Base-by-base conservation (phyloP, 2,888 invertebrate species). In the Auanema freiburgensis region DNA sequence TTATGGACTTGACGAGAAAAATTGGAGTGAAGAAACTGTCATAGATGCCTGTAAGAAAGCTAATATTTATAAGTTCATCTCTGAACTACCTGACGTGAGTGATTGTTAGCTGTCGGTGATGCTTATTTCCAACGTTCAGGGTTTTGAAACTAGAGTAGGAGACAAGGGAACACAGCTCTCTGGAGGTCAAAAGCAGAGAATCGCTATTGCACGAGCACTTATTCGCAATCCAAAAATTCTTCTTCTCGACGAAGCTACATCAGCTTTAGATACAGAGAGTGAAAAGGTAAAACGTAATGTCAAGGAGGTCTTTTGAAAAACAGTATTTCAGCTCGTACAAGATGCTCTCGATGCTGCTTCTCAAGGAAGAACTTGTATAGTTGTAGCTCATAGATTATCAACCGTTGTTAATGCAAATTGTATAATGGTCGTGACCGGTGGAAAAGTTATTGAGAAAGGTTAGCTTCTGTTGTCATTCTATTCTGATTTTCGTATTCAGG, bases 371-470 rank as follows among this genome's bases (percentile, higher is more conserved):
- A 86, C 86, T 0, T 86, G 85, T 5, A 83, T 87, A 53, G 83
- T 86, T 1, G 84, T 87, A 16, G 87, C 87, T 21, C 86, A 86
- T 74, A 83, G 87, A 24, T 75, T 87, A 59, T 86, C 87, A 5
- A 87, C 87, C 2, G 85, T 87, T 43, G 84, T 85, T 71, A 86
- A 84, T 56, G 77, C 79, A 23, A 70, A 78, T 57, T 63, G 62
- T 40, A 79, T 79, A 44, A 71, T 74, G 52, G 79, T 79, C 8
- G 71, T 79, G 33, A 74, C 70, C 24, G 60, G 74, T 21, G 79
- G 79, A 49, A 23, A 81, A 21, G 68, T 85, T 84, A 61, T 88
- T 90, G 54, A 89, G 87, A 2, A 91, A 91, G 84, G 77, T 76
- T 53, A 12, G 54, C 41, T 14, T 24, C 16, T 58, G 33, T 16